Base-by-base conservation (phyloP, 1,140 invertebrate genomes). In the Dendrolimus kikuchii region DNA sequence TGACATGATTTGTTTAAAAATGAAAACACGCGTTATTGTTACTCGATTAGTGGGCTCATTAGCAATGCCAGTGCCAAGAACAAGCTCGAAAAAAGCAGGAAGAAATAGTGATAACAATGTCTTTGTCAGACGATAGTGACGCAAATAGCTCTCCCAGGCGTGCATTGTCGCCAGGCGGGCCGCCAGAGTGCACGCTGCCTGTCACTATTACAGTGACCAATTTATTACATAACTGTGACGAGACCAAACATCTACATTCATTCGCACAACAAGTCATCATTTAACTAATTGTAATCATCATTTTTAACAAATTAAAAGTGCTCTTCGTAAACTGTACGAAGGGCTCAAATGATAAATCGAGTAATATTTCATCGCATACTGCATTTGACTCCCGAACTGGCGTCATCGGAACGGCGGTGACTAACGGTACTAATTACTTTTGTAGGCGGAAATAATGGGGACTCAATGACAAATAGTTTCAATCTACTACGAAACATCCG, bases 101-200 rank as follows among this genome's bases (percentile, higher is more conserved):
- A 84, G 71, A 70, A 75, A 71, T 70, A 68, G 66, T 56, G 68
- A 75, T 71, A 72, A 73, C 68, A 74, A 68, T 71, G 67, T 57
- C 58, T 64, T 64, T 60, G 67, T 51, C 65, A 64, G 64, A 68
- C 58, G 66, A 61, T 70, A 68, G 67, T 57, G 66, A 81, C 77
- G 38, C 77, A 86, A 83, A 83, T 83, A 86, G 76, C 72, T 62
- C 65, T 77, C 77, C 76, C 69, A 74, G 80, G 74, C 73, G 66
- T 63, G 62, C 62, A 60, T 56, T 53, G 64, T 57, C 42, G 50
- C 50, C 10, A 51, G 7, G 36, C 37, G 37, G 5, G 38, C 9
- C n/a, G 38, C 23, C 39, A 36, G 1, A 23, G 37, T 45, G 41
- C 42, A 44, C 37, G 36, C 41, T 38, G 9, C n/a, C 36, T 36